Evolutionary conservation across 1,140 invertebrate species (phyloP).

Genomic region (Drosophila guanche): DNA sequence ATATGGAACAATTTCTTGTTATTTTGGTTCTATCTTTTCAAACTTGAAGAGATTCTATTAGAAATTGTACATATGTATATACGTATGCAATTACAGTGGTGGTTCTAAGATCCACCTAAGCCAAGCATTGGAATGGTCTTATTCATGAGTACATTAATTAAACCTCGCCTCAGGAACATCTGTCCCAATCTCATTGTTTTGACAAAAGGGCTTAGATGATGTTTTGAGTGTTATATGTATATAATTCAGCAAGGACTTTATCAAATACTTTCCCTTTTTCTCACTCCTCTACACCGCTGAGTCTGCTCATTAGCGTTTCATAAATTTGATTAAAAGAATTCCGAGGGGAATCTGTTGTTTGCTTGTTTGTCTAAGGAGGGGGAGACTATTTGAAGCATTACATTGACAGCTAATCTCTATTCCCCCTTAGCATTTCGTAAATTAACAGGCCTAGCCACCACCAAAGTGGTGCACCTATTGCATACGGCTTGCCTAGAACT

Average conservation of each 20-base stretch:
- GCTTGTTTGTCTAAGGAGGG: constrained; percentile 36
- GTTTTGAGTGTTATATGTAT: constrained; percentile 73
- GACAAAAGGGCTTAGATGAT: constrained; percentile 51
- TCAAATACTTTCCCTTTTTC: not conserved
- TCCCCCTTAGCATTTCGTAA: constrained; percentile 69
- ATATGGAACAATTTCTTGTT: no score
- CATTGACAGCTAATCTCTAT: constrained; percentile 22
- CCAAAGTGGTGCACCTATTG: constrained; percentile 62
- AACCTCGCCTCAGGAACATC: constrained; percentile 28
- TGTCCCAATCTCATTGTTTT: constrained; percentile 35
- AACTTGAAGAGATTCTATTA: no score
- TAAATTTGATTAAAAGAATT: constrained; percentile 81
- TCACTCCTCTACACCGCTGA: constrained; percentile 22
- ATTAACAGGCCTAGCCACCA: constrained; percentile 66
- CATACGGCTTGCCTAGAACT: constrained; percentile 9
- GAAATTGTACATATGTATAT: not conserved
- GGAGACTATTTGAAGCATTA: constrained; percentile 5
- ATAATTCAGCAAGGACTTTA: constrained; percentile 56
- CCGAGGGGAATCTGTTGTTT: constrained; percentile 64
- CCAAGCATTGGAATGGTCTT: constrained; percentile 8
- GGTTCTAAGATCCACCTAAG: constrained; percentile 1
- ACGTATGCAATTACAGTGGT: no score
- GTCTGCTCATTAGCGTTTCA: constrained; percentile 77
- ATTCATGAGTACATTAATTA: constrained; percentile 19
- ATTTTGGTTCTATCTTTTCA: no score